These are phyloP conservation scores for Macrostomum lignano DNA, from an alignment of 1,140 invertebrate genomes.

Conservation along the genomic window DNA sequence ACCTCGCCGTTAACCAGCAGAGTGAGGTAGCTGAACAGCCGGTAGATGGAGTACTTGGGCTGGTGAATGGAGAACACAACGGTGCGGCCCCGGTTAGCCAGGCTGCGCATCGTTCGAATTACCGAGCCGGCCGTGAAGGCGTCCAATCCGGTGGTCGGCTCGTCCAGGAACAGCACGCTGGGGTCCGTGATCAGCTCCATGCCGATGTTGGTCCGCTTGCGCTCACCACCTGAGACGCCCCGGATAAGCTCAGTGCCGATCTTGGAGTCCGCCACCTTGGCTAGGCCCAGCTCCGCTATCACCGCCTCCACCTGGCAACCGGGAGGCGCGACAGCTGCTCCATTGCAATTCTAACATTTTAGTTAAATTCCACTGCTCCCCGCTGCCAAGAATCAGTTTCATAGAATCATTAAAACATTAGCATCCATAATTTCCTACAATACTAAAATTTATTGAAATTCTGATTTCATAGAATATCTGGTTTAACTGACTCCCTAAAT, in stretches of 20 bases:
- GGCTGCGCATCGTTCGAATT: slow-evolving; percentile 19
- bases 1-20: slow-evolving; percentile 16
- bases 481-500: too few species aligned
- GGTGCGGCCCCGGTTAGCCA: slow-evolving; percentile 16
- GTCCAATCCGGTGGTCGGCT: slow-evolving; percentile 28
- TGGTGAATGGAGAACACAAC: slow-evolving; percentile 28
- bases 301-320: too few species aligned
- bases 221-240: slow-evolving; percentile 24
- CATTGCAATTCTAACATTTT: too few species aligned
- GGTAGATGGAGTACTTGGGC: slow-evolving; percentile 23
- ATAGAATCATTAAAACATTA: too few species aligned
- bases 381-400: too few species aligned
- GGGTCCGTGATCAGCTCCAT: slow-evolving; percentile 27
- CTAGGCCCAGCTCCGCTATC: slow-evolving; percentile 16
- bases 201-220: slow-evolving; percentile 24
- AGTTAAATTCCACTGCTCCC: too few species aligned
- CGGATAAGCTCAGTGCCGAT: slow-evolving; percentile 21
- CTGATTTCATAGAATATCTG: too few species aligned
- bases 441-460: too few species aligned
- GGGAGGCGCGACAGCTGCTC: too few species aligned
- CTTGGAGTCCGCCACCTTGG: slow-evolving; percentile 15
- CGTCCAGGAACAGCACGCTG: slow-evolving; percentile 24
- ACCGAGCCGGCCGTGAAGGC: slow-evolving; percentile 24
- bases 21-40: slow-evolving; percentile 19
- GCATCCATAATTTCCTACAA: too few species aligned